Evolutionary conservation across 2,113 vertebrate genomes (phyloP), one percentile per base, ranked within the genome.

Genomic region (Nibea albiflora): DNA sequence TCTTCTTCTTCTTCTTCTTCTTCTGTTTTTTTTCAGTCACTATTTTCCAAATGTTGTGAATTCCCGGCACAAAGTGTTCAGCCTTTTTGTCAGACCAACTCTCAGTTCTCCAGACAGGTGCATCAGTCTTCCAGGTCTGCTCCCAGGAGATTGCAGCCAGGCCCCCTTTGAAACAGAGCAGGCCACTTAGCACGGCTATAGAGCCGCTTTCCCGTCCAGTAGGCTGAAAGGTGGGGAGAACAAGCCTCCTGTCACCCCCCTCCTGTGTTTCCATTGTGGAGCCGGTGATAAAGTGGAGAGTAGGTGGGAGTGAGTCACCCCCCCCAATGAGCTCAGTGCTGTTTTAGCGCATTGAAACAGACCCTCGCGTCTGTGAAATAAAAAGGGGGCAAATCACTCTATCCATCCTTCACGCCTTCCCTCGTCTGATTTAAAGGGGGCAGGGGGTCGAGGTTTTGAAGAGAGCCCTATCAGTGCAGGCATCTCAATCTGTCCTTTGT

Each of bases 231-330:
- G 87, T 88, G 84, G 62, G 20, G 78, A 90, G 85, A 89, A 93
- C 85, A 92, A 88, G 89, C 79, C 88, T 69, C 67, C 88, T 90
- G 90, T 92, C 94, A 91, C 72, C 76, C 85, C 70, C 84, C 79
- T 74, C 76, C 50, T 67, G 19, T n/a, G 76, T 64, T 58, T 65
- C 75, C 84, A 83, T 92, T 94, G 85, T 91, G 77, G 4, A 80
- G 82, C 78, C 77, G 6, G 62, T 94, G 88, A 93, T 93, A 85
- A 94, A 94, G 91, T 88, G 78, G 68, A 81, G 87, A 81, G 88
- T 71, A 87, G 89, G 64, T 88, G 90, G 91, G 88, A 90, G 72
- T 72, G 84, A 81, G 71, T 73, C 86, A 76, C 42, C 82, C 79
- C 63, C 66, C 50, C 61, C 20, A 56, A 56, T 80, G 83, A 89